These are phyloP conservation scores for Caenorhabditis brenneri DNA, from an alignment of 1,140 invertebrate genomes.

Conservation along the genomic window DNA sequence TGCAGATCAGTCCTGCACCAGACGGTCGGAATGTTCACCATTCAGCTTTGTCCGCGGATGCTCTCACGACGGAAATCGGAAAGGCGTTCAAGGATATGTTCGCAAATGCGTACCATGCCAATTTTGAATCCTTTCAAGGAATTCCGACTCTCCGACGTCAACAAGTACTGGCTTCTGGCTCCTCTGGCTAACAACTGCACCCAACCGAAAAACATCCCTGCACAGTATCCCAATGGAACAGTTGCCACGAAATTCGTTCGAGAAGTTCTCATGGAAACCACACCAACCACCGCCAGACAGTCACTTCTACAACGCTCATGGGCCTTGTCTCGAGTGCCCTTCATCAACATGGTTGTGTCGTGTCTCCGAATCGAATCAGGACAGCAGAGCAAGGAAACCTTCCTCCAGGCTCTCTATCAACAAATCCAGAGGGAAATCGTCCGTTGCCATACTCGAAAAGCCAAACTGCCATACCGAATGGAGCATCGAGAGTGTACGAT, in stretches of 20 bases:
- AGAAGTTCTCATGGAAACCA: neutral
- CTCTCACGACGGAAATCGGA: slow-evolving; percentile 46
- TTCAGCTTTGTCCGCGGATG: slow-evolving; percentile 42
- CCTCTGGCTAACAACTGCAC: too few relatives aligned
- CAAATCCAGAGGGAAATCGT: neutral
- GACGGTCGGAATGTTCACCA: slow-evolving; percentile 11
- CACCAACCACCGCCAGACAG: neutral
- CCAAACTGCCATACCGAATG: neutral
- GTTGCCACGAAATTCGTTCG: too few relatives aligned
- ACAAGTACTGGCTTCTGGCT: too few relatives aligned
- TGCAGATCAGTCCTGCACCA: slow-evolving; percentile 43
- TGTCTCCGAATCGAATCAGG: neutral
- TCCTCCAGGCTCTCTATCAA: neutral
- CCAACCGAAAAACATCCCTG: too few relatives aligned
- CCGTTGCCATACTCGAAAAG: neutral
- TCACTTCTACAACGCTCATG: neutral
- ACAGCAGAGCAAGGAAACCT: neutral
- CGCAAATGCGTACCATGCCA: slow-evolving; percentile 10
- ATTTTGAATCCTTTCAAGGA: neutral
- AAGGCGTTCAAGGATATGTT: slow-evolving; percentile 33
- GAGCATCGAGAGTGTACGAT: slow-evolving; percentile 21
- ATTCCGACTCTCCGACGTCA: slow-evolving; percentile 34
- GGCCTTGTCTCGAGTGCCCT: neutral
- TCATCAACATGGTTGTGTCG: slow-evolving; percentile 9
- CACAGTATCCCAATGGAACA: too few relatives aligned